A percentile compares a stretch with the other conserved stretches of the same genome.
These are phyloP conservation scores for Pristionchus mayeri DNA, from an alignment of 2,888 invertebrate species.

Conservation along the genomic window DNA sequence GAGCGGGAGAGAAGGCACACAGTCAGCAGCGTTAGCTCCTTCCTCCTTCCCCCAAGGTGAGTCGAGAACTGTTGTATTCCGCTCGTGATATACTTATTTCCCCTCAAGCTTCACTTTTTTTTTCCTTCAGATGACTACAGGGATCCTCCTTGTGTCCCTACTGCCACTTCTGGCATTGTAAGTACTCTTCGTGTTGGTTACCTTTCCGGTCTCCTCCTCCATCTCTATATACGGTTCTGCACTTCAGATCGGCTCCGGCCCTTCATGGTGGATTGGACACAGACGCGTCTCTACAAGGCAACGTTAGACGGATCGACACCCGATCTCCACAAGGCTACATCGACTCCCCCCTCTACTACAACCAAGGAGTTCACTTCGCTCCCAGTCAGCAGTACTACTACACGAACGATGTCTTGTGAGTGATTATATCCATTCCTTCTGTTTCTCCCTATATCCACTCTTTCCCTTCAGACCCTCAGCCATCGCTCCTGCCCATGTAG, in stretches of 20 bases:
- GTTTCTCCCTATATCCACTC: neutral
- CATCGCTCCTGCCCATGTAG: slow-evolving; percentile 47
- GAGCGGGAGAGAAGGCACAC: neutral
- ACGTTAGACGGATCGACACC: slow-evolving; percentile 48
- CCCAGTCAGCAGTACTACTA: slow-evolving; percentile 40
- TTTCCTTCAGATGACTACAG: slow-evolving; percentile 8
- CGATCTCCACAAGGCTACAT: slow-evolving; percentile 47
- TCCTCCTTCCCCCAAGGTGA: slow-evolving; percentile 48
- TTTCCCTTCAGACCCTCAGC: slow-evolving; percentile 8
- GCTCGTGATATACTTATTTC: neutral
- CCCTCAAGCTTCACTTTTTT: neutral
- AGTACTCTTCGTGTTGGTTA: neutral
- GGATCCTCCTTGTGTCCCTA: slow-evolving; percentile 26
- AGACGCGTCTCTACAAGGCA: slow-evolving; percentile 44
- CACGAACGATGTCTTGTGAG: slow-evolving; percentile 38
- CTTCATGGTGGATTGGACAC: slow-evolving; percentile 48
- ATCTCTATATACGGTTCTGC: too few species aligned
- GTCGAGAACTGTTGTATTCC: neutral
- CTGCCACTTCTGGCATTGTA: slow-evolving; percentile 43
- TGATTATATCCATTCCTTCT: neutral
- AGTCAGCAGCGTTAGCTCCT: slow-evolving; percentile 39
- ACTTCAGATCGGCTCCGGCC: slow-evolving; percentile 24
- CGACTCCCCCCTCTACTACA: slow-evolving; percentile 48
- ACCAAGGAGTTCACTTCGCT: slow-evolving; percentile 50
- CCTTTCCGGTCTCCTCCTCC: neutral